These are phyloP conservation scores for Ctenopoma kingsleyae DNA, from an alignment of 2,797 vertebrate species.

Conservation along the genomic window DNA sequence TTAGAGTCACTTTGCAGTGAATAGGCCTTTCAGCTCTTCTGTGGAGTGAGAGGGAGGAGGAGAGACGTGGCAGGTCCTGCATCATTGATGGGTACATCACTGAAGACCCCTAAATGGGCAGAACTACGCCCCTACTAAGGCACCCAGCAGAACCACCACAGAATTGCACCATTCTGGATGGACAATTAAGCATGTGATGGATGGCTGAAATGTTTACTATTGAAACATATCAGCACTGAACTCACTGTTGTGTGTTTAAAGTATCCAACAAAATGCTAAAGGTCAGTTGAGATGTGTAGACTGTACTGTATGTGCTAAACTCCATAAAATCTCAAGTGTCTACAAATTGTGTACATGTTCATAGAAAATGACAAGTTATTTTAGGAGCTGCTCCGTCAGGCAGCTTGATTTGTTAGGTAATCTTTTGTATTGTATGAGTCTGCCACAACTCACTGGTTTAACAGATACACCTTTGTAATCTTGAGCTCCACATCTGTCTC, in stretches of 20 bases:
- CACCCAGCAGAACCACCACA: slow-evolving; percentile 37
- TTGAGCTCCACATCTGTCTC: slow-evolving; percentile 57
- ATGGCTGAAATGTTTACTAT: slow-evolving; percentile 14
- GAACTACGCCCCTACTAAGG: slow-evolving; percentile 17
- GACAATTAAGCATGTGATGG: slow-evolving; percentile 53
- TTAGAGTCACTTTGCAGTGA: slow-evolving; percentile 74
- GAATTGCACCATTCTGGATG: slow-evolving; percentile 34
- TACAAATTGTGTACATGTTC: neutral
- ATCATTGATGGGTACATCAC: slow-evolving; percentile 50
- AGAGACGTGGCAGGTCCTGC: slow-evolving; percentile 38
- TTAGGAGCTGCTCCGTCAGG: slow-evolving; percentile 3
- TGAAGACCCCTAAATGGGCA: slow-evolving; percentile 41
- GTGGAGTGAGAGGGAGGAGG: slow-evolving; percentile 25
- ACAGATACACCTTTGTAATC: slow-evolving; percentile 77
- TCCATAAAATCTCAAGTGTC: slow-evolving; percentile 2
- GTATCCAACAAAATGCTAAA: neutral
- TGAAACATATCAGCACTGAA: slow-evolving; percentile 23
- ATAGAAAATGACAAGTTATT: slow-evolving; percentile 10
- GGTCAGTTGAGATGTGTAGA: neutral
- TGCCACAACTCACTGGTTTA: slow-evolving; percentile 58
- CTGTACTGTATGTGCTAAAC: slow-evolving; percentile 1
- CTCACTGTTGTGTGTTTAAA: neutral
- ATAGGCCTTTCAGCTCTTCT: slow-evolving; percentile 65
- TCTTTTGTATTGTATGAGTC: slow-evolving; percentile 43
- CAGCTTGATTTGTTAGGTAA: slow-evolving; percentile 32